Base-by-base conservation (phyloP, 2,113 vertebrate species). In the Drymodes brunneopygia region DNA sequence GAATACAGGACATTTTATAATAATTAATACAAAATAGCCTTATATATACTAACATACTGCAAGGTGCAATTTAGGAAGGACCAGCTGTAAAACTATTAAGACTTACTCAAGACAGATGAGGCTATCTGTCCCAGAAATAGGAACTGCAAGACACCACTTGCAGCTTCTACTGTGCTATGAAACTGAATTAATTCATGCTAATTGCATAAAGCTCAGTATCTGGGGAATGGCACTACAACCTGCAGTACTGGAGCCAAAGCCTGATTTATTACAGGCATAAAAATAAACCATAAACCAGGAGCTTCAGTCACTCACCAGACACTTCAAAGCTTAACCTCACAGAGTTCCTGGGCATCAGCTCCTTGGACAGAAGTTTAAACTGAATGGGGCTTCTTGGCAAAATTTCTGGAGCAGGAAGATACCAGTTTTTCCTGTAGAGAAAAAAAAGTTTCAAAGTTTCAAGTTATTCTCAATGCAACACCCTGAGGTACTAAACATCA, bases 351-450 rank as follows among this genome's bases (percentile, higher is more conserved):
- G 97, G 97, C 12, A 97, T 99, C 73, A 98, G 86, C 64, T 99
- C 98, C 97, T 97, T 99, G 79, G 99, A 98, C 77, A 98, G 42
- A 89, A 99, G 97, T 95, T 97, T 97, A 95, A 99, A 99, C 45
- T 97, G 97, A 91, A 98, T 25, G 2, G 98, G 98, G 25, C 97
- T 98, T 96, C 95, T 97, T 36, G 98, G 98, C 90, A 98, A 97
- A 94, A 99, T 96, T 77, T 98, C 97, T 45, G 98, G 90, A 45
- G 98, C 99, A 40, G 99, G 99, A 83, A 99, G 98, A 97, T 99
- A 99, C 99, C 99, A 99, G 97, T 98, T 99, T 97, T 99, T 99
- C 97, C 99, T 99, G 79, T 20, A 5, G 18, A 66, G 28, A 57
- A 45, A 82, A 77, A 6, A 4, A n/a, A 8, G 11, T 15, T 60